phyloP scores from a whole-genome alignment of 2,888 invertebrate species.

The Eurytoma californica region DNA sequence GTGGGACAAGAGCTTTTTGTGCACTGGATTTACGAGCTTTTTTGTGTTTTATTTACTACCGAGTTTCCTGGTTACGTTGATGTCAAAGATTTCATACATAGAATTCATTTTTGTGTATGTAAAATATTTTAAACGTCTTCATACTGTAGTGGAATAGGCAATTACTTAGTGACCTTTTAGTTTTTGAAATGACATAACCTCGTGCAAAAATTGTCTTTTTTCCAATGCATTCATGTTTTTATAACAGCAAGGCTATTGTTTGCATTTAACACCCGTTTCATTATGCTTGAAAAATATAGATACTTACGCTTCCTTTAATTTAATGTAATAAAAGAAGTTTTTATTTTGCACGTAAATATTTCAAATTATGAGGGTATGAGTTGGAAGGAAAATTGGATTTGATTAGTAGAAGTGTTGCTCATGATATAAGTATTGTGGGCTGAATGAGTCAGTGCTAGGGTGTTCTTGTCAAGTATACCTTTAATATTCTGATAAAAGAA shows the following conservation, averaged over 20 bases:
- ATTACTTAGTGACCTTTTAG: too few relatives aligned
- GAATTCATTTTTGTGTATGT: too few relatives aligned
- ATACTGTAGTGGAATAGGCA: too few relatives aligned
- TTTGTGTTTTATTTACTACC: too few relatives aligned
- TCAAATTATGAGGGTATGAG: not conserved
- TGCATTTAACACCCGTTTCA: too few relatives aligned
- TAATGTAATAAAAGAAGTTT: not conserved
- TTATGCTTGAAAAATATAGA: not conserved
- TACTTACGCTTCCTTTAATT: not conserved
- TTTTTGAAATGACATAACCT: slow-evolving; percentile 18
- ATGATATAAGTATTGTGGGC: slow-evolving; percentile 35
- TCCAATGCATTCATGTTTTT: not conserved
- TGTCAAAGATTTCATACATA: too few relatives aligned
- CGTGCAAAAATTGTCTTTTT: slow-evolving; percentile 16
- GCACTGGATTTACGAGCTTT: too few relatives aligned
- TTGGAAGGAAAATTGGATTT: slow-evolving; percentile 37
- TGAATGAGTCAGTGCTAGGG: slow-evolving; percentile 47
- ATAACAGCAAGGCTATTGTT: too few relatives aligned
- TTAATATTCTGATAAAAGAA: slow-evolving; percentile 48
- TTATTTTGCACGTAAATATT: slow-evolving; percentile 5
- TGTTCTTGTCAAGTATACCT: slow-evolving; percentile 43
- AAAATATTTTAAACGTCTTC: too few relatives aligned
- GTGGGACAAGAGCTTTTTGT: too few relatives aligned
- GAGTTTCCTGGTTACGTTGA: too few relatives aligned
- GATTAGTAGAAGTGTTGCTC: slow-evolving; percentile 44